Conservation (phyloP, 1,140 invertebrate species). For the Oreohelix idahoensis region DNA sequence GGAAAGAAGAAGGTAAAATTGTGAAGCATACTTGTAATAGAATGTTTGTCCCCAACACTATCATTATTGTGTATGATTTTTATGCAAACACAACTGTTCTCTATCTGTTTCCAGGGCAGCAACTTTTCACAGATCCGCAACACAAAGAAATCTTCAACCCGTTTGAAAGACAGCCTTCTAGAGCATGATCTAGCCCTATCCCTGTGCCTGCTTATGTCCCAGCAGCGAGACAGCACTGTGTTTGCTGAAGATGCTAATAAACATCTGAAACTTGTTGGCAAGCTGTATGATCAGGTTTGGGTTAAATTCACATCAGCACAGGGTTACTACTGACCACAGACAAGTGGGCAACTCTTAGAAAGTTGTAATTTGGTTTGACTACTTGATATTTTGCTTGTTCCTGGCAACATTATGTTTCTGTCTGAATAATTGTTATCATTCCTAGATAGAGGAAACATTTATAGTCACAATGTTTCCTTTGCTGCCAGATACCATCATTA, state of each 20-base stretch:
- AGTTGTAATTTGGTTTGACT: no score
- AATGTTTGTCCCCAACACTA: no score
- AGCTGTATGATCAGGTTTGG: constrained; percentile 76
- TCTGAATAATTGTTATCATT: no score
- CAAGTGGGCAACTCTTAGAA: no score
- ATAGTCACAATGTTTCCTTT: no score
- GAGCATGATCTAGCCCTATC: constrained; percentile 93
- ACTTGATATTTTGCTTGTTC: no score
- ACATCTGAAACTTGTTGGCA: constrained; percentile 86
- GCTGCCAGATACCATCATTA: no score
- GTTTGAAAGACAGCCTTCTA: constrained; percentile 95
- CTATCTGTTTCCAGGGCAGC: constrained; percentile 80
- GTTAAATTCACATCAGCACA: not conserved
- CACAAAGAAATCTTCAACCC: constrained; percentile 93
- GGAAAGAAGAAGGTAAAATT: no score
- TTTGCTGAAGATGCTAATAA: constrained; percentile 75
- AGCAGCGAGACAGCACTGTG: constrained; percentile 94
- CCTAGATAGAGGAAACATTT: no score
- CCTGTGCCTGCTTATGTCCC: constrained; percentile 94
- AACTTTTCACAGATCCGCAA: constrained; percentile 97
- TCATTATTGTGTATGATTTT: no score
- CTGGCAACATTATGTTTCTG: no score
- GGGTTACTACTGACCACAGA: no score
- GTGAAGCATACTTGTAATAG: not conserved
- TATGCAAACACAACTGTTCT: not conserved